Evolutionary conservation across 2,888 invertebrate genomes (phyloP), one percentile per base, ranked within the genome.

Genomic region (Pseudococcus longispinus): DNA sequence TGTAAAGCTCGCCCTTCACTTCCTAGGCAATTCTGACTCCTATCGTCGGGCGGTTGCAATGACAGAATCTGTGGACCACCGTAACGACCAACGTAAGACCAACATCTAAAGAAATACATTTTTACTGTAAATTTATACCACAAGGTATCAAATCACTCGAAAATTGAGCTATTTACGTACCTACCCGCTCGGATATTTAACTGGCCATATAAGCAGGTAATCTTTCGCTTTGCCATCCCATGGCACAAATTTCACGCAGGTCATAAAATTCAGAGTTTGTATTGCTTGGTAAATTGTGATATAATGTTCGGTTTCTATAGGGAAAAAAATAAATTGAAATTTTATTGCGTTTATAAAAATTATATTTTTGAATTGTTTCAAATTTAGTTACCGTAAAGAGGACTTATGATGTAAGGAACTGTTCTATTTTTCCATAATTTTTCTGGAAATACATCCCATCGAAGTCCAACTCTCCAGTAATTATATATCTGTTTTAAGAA

Each of bases 11-110:
- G 92, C 0, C 95, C 95, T 89, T 94, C 93, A 44, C 91, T 92
- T 74, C 93, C 94, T 80, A 94, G 91, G 90, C 94, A 94, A 88
- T 94, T 94, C 0, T 93, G 92, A 20, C 94, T 93, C 2, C 90
- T 91, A 15, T 91, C 90, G 89, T 94, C 93, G 0, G 94, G 94
- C 0, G 93, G 91, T 90, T 94, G 93, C 70, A 96, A 91, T 0
- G 95, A 94, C 0, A 96, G 92, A 3, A 95, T 92, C 90, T 96
- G 96, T 15, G 93, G 92, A 0, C 95, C 95, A 0, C 96, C 95
- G 70, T 92, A 92, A 89, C 93, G 92, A 0, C 96, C 96, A 2
- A 96, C 94, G 89, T 93, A 95, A 0, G 95, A 95, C 93, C 95
- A 95, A 90, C 95, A 96, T 18, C 95, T 92, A 87, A 88, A 87